Base-by-base conservation (phyloP, 2,113 vertebrate genomes). In the Oryzias javanicus region DNA sequence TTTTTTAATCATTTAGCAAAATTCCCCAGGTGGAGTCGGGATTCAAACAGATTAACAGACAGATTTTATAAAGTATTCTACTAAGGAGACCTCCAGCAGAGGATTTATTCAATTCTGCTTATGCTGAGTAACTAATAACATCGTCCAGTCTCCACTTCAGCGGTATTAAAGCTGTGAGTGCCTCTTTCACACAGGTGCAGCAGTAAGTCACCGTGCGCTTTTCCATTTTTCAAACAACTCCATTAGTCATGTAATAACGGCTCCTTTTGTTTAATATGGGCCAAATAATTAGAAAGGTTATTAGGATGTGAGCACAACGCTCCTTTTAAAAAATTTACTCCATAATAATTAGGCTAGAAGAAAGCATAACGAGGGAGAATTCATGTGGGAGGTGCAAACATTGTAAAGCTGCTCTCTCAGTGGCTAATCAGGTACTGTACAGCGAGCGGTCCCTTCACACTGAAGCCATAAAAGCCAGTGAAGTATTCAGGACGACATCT, bases 381-480 rank as follows among this genome's bases (percentile, higher is more conserved):
- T 87, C 86, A 88, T 73, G 51, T 88, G 88, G 87, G 87, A 88
- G 88, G 89, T 82, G 44, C 49, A 72, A 75, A n/a, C 12, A 73
- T 83, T 89, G 66, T 65, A 76, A 74, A 69, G 65, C 20, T 64
- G 25, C 78, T 27, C 67, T 65, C 72, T 62, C 53, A 77, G 68
- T 79, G 82, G 65, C 60, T 82, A 79, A 83, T 73, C 51, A 64
- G 40, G 20, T 60, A 18, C 45, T 19, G 42, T 45, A 56, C 49
- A 61, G 55, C 66, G 62, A 27, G 73, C 35, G 24, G 45, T 74
- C 41, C 52, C 59, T 56, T 68, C 46, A 35, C 44, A 46, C 48
- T 64, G 6, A 18, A 63, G 46, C 42, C 58, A 46, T 55, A 42
- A 70, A 70, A 46, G 35, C 46, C 25, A 48, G 27, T 7, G 47